A percentile compares a stretch with the other conserved stretches of the same genome.
Conservation (phyloP, 2,888 invertebrate genomes). For the Pinctada fucata region DNA sequence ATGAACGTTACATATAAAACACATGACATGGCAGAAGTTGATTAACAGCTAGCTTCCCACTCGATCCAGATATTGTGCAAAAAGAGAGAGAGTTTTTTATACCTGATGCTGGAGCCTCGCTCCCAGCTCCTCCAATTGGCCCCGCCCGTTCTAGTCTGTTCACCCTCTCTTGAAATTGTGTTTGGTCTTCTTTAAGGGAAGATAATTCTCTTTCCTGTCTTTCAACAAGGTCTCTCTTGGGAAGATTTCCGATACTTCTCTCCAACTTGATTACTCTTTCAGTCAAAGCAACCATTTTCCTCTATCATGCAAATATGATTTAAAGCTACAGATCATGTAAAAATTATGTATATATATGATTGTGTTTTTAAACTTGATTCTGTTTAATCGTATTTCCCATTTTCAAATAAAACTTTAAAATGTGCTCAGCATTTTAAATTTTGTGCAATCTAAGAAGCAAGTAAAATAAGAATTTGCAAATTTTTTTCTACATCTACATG, state of each 20-base stretch:
- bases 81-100: not conserved
- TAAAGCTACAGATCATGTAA: not conserved
- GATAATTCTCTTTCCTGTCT: constrained; percentile 46
- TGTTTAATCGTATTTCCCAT: too few relatives aligned
- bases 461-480: too few relatives aligned
- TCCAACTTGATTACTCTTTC: constrained; percentile 56
- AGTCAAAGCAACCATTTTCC: constrained; percentile 52
- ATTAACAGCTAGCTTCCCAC: too few relatives aligned
- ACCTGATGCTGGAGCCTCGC: not conserved
- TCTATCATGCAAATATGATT: constrained; percentile 25
- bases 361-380: too few relatives aligned
- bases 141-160: constrained; percentile 41
- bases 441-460: too few relatives aligned
- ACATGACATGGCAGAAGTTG: too few relatives aligned
- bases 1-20: too few relatives aligned
- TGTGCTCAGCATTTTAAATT: not conserved
- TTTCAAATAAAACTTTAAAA: not conserved
- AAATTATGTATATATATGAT: too few relatives aligned
- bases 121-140: not conserved
- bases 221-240: constrained; percentile 51
- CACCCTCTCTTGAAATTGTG: constrained; percentile 47
- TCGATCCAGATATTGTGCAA: too few relatives aligned
- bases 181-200: constrained; percentile 43
- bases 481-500: too few relatives aligned
- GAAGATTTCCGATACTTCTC: constrained; percentile 44